Percentiles rank a stretch among this genome's conserved stretches.
Conservation (phyloP, 2,113 vertebrate genomes). For the Orcinus orca region DNA sequence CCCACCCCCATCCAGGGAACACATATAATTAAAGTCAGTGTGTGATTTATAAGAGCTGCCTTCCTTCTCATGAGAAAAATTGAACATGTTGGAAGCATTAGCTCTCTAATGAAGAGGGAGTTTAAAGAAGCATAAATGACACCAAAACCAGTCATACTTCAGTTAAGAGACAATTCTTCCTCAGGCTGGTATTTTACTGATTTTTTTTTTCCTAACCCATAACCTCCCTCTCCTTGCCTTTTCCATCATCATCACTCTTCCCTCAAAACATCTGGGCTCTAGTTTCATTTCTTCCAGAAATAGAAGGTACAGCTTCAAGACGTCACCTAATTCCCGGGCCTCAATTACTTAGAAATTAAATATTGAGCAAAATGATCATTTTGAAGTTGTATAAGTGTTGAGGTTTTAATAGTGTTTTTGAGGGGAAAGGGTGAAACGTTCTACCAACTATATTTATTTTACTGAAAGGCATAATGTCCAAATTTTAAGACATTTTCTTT, state of each 20-base stretch:
- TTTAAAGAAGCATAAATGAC: background rate
- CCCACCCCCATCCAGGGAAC: background rate
- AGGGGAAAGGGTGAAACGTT: background rate
- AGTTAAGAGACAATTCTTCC: background rate
- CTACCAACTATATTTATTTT: slow-evolving; percentile 24
- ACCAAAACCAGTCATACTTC: background rate
- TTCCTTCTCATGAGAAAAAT: background rate
- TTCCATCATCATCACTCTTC: background rate
- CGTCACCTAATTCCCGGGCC: background rate
- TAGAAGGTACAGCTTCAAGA: background rate
- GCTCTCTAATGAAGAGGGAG: background rate
- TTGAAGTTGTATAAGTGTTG: background rate
- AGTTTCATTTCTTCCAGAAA: background rate
- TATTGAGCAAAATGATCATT: background rate
- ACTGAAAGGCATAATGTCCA: background rate
- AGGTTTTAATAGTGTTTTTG: background rate
- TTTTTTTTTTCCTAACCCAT: background rate
- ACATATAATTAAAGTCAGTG: background rate
- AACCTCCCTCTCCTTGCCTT: background rate
- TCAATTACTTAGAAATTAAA: background rate
- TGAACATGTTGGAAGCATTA: background rate
- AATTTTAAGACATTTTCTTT: background rate
- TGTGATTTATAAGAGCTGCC: background rate
- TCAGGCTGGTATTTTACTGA: background rate
- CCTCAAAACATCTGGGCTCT: background rate